Evolutionary conservation across 2,113 vertebrate species (phyloP).

Genomic region (Psilopogon haemacephalus): DNA sequence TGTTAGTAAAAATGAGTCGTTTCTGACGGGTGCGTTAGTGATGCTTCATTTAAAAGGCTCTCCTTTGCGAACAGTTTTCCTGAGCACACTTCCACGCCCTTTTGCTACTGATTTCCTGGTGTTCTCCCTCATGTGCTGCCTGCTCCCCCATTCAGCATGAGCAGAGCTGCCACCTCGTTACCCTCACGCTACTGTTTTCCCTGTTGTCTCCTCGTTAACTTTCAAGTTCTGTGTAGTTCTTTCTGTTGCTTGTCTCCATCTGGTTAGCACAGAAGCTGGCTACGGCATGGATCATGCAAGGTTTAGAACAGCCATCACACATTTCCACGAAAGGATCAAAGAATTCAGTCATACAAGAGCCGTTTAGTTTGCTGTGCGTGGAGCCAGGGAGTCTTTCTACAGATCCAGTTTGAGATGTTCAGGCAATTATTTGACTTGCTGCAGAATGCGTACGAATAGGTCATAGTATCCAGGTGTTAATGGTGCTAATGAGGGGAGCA

Average conservation of each 20-base stretch:
- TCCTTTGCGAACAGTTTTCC: not conserved
- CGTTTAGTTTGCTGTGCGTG: not conserved
- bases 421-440: not conserved
- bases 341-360: not conserved
- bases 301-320: not conserved
- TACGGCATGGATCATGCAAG: not conserved
- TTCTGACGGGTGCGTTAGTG: not conserved
- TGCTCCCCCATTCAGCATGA: not conserved
- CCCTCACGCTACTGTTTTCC: not conserved
- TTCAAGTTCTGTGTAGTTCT: not conserved
- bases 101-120: not conserved
- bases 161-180: not conserved
- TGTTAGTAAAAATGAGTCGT: constrained; percentile 29
- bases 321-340: not conserved
- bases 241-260: not conserved
- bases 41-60: not conserved
- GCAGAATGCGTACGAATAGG: not conserved
- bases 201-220: not conserved
- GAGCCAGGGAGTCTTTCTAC: not conserved
- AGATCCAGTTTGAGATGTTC: not conserved
- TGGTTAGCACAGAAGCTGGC: not conserved
- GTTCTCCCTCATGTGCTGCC: not conserved
- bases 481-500: not conserved
- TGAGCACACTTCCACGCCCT: not conserved
- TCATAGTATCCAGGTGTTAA: not conserved